Percentiles rank a stretch among this genome's conserved stretches.
Conservation (phyloP, 1,140 invertebrate species). For the Pseudomyrmex cubaensis region DNA sequence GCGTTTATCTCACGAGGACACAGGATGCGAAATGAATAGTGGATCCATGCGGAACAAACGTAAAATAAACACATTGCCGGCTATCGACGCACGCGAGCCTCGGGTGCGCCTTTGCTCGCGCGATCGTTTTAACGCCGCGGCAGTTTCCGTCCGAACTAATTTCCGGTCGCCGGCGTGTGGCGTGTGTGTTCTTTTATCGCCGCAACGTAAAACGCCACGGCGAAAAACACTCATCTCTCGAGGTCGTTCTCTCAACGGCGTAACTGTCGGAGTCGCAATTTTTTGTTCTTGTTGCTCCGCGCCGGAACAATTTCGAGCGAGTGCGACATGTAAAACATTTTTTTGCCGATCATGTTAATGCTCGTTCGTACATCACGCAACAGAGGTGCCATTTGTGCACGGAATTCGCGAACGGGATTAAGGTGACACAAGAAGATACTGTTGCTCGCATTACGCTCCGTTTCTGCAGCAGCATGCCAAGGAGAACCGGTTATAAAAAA, state of each 20-base stretch:
- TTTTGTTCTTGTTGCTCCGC: constrained; percentile 1
- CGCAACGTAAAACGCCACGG: constrained; percentile 14
- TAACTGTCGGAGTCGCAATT: constrained; percentile 30
- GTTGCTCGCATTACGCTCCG: constrained; percentile 27
- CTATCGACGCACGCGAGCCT: constrained; percentile 40
- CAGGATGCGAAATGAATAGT: constrained; percentile 43
- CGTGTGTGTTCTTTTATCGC: constrained; percentile 54
- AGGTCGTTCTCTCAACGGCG: constrained; percentile 34
- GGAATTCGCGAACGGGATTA: constrained; percentile 31
- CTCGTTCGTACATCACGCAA: not conserved
- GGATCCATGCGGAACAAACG: not conserved
- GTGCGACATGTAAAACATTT: constrained; percentile 18
- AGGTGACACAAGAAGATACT: constrained; percentile 48
- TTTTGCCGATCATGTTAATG: constrained; percentile 49
- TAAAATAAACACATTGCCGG: constrained; percentile 39
- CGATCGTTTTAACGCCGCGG: constrained; percentile 23
- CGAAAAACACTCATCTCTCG: constrained; percentile 15
- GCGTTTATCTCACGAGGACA: constrained; percentile 33
- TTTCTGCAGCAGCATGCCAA: not conserved
- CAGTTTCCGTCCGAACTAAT: constrained; percentile 43
- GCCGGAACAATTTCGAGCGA: constrained; percentile 24
- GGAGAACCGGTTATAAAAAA: constrained; percentile 32
- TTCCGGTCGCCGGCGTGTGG: constrained; percentile 48
- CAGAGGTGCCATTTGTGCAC: constrained; percentile 42
- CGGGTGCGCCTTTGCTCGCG: constrained; percentile 14